Conservation (phyloP, 2,797 vertebrate genomes). For the Anabas testudineus region DNA sequence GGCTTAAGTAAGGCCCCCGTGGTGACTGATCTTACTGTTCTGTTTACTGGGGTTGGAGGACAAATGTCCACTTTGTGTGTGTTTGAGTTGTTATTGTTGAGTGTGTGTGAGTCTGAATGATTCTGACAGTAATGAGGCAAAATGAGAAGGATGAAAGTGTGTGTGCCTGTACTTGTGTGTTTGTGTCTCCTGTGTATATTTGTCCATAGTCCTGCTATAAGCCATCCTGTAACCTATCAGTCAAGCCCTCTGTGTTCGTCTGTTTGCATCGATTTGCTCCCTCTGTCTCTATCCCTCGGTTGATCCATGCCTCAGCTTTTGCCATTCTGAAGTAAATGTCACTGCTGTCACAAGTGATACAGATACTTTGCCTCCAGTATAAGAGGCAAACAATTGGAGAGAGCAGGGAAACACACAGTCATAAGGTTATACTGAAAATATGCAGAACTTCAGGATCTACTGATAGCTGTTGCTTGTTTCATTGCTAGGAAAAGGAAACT, state of each 20-base stretch:
- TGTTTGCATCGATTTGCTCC: constrained; percentile 63
- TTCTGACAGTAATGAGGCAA: constrained; percentile 46
- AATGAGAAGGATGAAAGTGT: constrained; percentile 37
- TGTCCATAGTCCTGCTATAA: constrained; percentile 18
- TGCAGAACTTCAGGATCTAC: constrained; percentile 23
- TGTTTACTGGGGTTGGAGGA: constrained; percentile 29
- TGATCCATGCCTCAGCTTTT: constrained; percentile 53
- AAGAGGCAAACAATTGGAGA: constrained; percentile 7
- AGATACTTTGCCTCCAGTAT: constrained; percentile 47
- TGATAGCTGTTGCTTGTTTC: constrained; percentile 17
- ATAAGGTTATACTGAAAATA: constrained; percentile 46
- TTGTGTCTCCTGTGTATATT: constrained; percentile 19
- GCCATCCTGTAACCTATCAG: constrained; percentile 36
- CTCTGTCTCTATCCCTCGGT: constrained; percentile 51
- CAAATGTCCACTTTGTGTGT: constrained; percentile 41
- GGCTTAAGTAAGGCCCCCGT: constrained; percentile 33
- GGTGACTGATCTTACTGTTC: constrained; percentile 56
- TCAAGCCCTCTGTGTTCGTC: constrained; percentile 46
- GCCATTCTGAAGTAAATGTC: constrained; percentile 73
- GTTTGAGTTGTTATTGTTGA: background rate
- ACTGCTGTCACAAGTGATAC: constrained; percentile 61
- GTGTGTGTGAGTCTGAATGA: constrained; percentile 27
- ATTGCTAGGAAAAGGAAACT: background rate
- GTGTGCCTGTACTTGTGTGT: background rate
- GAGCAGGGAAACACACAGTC: constrained; percentile 15